Evolutionary conservation across 2,113 vertebrate genomes (phyloP).

Genomic region (Diadophis punctatus): DNA sequence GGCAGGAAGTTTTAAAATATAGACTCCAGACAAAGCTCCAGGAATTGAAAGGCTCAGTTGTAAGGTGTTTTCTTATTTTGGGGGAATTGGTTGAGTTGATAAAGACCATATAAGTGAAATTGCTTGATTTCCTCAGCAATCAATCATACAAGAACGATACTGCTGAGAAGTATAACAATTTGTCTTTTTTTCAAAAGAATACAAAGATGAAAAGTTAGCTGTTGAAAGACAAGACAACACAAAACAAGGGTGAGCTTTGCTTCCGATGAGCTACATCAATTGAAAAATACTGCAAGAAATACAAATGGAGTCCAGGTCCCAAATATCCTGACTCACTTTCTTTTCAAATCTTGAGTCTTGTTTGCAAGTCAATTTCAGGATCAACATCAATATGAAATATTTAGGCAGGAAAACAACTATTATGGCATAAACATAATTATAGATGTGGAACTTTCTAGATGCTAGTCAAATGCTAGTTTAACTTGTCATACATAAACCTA

Average conservation of each 20-base stretch:
- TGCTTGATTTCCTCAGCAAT: conserved; percentile 21
- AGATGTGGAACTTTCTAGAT: neutral
- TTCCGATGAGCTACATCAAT: neutral
- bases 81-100: neutral
- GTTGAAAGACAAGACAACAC: neutral
- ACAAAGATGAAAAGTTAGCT: neutral
- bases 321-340: neutral
- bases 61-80: conserved; percentile 27
- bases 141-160: conserved; percentile 19
- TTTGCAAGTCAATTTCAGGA: neutral
- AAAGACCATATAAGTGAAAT: conserved; percentile 26
- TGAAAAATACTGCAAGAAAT: neutral
- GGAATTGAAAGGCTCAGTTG: neutral
- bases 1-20: conserved; percentile 41
- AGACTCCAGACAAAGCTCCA: conserved; percentile 21
- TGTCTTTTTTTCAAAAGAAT: conserved; percentile 22
- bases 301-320: neutral
- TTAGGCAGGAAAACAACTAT: neutral
- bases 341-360: neutral
- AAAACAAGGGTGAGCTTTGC: neutral
- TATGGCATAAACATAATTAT: neutral
- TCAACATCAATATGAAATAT: neutral
- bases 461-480: neutral
- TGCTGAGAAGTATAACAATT: conserved; percentile 22
- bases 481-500: neutral